Percentiles rank a stretch among this genome's conserved stretches.
Conservation (phyloP, 2,113 vertebrate genomes). For the Cairina moschata region DNA sequence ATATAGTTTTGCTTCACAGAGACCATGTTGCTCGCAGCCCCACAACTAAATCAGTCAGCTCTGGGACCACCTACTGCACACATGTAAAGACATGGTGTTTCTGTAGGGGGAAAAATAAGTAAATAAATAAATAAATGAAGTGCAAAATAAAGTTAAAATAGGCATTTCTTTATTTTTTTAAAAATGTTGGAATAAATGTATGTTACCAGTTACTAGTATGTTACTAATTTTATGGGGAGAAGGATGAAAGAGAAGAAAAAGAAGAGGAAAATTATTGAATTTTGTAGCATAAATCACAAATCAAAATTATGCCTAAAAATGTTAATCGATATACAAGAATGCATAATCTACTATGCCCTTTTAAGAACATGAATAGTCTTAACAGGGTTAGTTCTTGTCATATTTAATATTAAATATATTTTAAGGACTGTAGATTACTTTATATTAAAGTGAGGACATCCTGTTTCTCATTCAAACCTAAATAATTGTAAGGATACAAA, state of each 20-base stretch:
- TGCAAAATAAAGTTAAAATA: not conserved
- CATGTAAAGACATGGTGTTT: not conserved
- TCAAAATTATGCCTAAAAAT: not conserved
- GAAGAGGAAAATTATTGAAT: not conserved
- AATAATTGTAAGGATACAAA: not conserved
- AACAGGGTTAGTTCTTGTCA: not conserved
- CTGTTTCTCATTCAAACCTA: not conserved
- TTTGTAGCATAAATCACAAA: not conserved
- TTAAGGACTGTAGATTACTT: not conserved
- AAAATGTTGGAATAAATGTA: not conserved
- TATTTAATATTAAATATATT: not conserved
- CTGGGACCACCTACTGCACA: not conserved
- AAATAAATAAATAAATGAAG: not conserved
- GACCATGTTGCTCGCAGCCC: not conserved
- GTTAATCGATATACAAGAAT: not conserved
- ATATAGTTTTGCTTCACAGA: slow-evolving; percentile 52
- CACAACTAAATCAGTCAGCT: not conserved
- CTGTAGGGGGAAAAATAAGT: not conserved
- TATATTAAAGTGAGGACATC: not conserved
- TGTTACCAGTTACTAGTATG: not conserved
- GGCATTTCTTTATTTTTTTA: not conserved
- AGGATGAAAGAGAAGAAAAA: not conserved
- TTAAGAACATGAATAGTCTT: not conserved
- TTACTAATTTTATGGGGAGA: not conserved
- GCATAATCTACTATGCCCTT: not conserved